Evolutionary conservation across 2,113 vertebrate species (phyloP), one percentile per base, ranked within the genome.

Genomic region (Ondatra zibethicus): DNA sequence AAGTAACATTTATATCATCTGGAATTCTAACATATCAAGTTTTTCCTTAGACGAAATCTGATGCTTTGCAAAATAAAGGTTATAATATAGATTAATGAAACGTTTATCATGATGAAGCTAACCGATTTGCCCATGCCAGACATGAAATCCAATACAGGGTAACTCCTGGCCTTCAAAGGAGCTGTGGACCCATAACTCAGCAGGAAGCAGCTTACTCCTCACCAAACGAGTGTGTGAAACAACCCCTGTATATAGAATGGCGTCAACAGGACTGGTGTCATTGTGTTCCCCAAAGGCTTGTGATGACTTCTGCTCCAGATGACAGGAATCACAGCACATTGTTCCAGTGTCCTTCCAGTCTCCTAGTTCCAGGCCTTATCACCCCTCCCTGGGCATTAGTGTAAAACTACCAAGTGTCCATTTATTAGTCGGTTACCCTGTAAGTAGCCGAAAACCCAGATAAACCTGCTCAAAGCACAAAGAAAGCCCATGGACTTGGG

Each of bases 1-100:
- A 96, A 97, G 97, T 68, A 92, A 65, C 21, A 89, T 52, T 91
- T 95, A 70, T 88, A 97, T 96, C 92, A 95, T 88, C 14, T 25
- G 27, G 29, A 97, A 91, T 92, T 93, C 72, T 85, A 87, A 65
- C 5, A n/a, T 42, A 94, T 91, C 76, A 76, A 4, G 73, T 75
- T 98, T 95, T 95, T 29, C 42, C 39, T 93, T 72, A 39, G 12
- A 85, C 91, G 81, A 97, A 65, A 91, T 68, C 4, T 25, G 93
- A 21, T 91, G 58, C 9, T 70, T 97, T 89, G 36, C 17, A 63
- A 94, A 45, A 25, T 72, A 97, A 97, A 95, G n/a, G 25, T 90
- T 94, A 92, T 19, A 39, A 17, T 36, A 27, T 58, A 94, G 96
- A 95, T 92, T 17, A 95, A 42, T 82, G 4, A 1, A 42, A 94